These are phyloP conservation scores for Poeciliopsis paucimaculata DNA, from an alignment of 2,797 vertebrate species.

Conservation along the genomic window DNA sequence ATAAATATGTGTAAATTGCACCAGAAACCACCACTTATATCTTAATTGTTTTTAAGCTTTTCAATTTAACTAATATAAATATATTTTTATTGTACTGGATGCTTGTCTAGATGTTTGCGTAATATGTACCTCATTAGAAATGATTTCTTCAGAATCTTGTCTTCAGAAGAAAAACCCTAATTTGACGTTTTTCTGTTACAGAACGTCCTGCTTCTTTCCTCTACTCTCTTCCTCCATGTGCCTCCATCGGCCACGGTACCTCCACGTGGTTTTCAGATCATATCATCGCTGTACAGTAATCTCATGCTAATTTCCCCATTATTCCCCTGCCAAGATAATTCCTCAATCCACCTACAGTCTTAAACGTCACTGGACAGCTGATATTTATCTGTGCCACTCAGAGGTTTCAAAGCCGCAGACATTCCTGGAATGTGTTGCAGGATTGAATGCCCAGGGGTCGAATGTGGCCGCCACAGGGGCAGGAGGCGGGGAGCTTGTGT, in stretches of 20 bases:
- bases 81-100: background rate
- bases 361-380: slow-evolving; percentile 21
- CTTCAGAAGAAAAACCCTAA: background rate
- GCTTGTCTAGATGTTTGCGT: background rate
- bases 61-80: background rate
- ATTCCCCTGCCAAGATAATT: background rate
- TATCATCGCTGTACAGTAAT: slow-evolving; percentile 23
- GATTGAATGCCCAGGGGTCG: slow-evolving; percentile 47
- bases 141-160: background rate
- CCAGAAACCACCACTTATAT: background rate
- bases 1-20: background rate
- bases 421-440: slow-evolving; percentile 68
- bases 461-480: slow-evolving; percentile 40
- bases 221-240: slow-evolving; percentile 12
- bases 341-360: slow-evolving; percentile 15
- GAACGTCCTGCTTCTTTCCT: slow-evolving; percentile 1
- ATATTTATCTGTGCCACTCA: slow-evolving; percentile 14
- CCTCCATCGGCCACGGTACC: slow-evolving; percentile 16
- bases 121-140: background rate
- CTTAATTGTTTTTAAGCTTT: background rate
- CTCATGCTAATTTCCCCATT: background rate
- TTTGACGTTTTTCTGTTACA: background rate
- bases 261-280: slow-evolving; percentile 16
- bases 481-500: slow-evolving; percentile 69
- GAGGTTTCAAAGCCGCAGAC: slow-evolving; percentile 15